These are phyloP conservation scores for Euschistus heros DNA, from an alignment of 1,140 invertebrate species.

Conservation along the genomic window DNA sequence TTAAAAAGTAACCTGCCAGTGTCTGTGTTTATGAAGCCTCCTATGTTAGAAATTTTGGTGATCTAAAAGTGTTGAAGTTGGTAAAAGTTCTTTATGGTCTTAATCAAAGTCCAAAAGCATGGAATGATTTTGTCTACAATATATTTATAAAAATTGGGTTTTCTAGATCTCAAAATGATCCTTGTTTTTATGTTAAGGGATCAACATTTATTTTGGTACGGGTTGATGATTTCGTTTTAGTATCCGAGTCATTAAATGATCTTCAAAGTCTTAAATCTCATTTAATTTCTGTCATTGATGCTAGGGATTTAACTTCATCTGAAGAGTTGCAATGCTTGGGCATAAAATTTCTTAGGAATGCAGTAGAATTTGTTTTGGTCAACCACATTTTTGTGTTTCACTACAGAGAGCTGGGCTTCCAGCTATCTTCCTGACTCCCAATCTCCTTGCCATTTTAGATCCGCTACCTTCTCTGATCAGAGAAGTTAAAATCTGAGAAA, in stretches of 20 bases:
- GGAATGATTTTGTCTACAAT: slow-evolving; percentile 7
- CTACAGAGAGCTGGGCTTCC: too few relatives aligned
- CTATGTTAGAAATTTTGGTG: neutral
- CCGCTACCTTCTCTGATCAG: too few relatives aligned
- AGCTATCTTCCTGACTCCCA: too few relatives aligned
- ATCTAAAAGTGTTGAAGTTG: neutral
- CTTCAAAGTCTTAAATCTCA: too few relatives aligned
- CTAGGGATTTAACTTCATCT: neutral
- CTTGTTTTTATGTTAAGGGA: neutral
- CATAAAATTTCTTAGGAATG: slow-evolving; percentile 27
- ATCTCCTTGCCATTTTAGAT: too few relatives aligned
- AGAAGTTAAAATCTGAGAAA: too few relatives aligned
- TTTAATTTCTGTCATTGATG: neutral
- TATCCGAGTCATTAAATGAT: neutral
- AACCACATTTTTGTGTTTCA: too few relatives aligned
- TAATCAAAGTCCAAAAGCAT: neutral
- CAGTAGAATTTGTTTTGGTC: too few relatives aligned
- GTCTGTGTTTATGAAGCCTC: neutral
- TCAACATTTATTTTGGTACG: neutral
- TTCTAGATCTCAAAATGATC: neutral
- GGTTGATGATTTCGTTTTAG: neutral
- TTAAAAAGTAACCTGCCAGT: neutral
- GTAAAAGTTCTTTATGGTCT: slow-evolving; percentile 2
- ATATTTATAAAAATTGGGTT: neutral
- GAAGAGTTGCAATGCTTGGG: slow-evolving; percentile 22